Evolutionary conservation across 1,140 invertebrate species (phyloP), one percentile per base, ranked within the genome.

Genomic region (Cyrtorhinus lividipennis): DNA sequence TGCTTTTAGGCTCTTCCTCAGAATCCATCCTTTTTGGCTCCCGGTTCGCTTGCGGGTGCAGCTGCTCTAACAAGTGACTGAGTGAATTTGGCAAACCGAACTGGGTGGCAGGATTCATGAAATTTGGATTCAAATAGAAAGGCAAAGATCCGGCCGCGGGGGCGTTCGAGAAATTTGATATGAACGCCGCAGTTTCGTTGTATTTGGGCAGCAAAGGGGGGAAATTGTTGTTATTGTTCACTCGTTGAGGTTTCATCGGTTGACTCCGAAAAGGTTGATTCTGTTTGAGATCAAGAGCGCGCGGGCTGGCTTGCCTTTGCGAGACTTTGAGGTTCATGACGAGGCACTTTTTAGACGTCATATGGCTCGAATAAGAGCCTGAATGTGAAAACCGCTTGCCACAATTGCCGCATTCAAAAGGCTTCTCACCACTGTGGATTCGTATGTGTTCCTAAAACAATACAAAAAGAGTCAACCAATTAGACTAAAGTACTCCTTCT

Each of bases 271-370:
- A 64, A 24, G 59, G 26, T 10, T 63, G 60, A 67, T 58, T 71
- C 67, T 65, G 66, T 62, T 67, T 67, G 1, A 67, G 13, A 25
- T 65, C 64, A n/a, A 65, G 57, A 56, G 65, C 25, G 18, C 63
- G 23, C n/a, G 38, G 24, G 44, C 62, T 27, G 38, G 30, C 70
- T 61, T 74, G 75, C 67, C 67, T 56, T 71, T 73, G 24, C 24
- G 64, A 68, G 63, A 78, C 85, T 75, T 92, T 92, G 5, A 92
- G 76, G 73, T 91, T 92, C 78, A 92, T 87, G 65, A 92, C 87
- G 68, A 94, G 82, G 78, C 96, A 99, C 76, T 99, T 99, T 76
- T 99, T 99, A 65, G 94, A 96, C 63, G 95, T 98, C 91, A 95
- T 98, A 77, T 99, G 96, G 71, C 93, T 97, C 68, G 94, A 98